Evolutionary conservation across 2,888 invertebrate genomes (phyloP), one percentile per base, ranked within the genome.

Genomic region (Patella pellucida): DNA sequence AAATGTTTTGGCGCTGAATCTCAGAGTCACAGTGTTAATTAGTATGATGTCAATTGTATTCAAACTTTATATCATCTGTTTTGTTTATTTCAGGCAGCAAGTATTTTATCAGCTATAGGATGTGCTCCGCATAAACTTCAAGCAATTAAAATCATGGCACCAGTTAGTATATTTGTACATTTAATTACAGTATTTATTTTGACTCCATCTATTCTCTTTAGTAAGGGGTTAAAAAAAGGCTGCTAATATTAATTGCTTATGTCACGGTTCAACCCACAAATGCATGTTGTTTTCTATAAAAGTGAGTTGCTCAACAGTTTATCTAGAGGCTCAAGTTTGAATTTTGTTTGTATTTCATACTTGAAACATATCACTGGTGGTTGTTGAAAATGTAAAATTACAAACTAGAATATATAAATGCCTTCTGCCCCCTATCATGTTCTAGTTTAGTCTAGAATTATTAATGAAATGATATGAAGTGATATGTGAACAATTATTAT

Each of bases 141-240:
- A 76, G 90, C 87, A 5, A 84, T 90, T 51, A 84, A 87, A 79
- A 87, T 90, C 51, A 73, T 91, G 74, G 90, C 90, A 80, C 85
- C 89, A 69, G 91, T 91, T 82, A 87, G 88, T 84, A 52, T 56
- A 23, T 41, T 41, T 51, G 23, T 73, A 7, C 19, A 16, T 27
- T 14, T 23, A 50, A 3, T 14, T 69, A 9, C 9, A 11, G 5
- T 27, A 50, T 51, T n/a, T 15, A 70, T n/a, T 0, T 14, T 1
- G 19, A 27, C 16, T 70, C 12, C 52, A n/a, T 15, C 41, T n/a
- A 5, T 50, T 70, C 7, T 51, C 50, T 5, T 41, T 70, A 23
- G 27, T n/a, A 69, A 11, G 15, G 52, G 41, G 15, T 69, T n/a
- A 69, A 2, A 41, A 41, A 15, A 69, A 41, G 9, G 0, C 4